Evolutionary conservation across 2,888 invertebrate species (phyloP).

Genomic region (Ganaspis brasiliensis): DNA sequence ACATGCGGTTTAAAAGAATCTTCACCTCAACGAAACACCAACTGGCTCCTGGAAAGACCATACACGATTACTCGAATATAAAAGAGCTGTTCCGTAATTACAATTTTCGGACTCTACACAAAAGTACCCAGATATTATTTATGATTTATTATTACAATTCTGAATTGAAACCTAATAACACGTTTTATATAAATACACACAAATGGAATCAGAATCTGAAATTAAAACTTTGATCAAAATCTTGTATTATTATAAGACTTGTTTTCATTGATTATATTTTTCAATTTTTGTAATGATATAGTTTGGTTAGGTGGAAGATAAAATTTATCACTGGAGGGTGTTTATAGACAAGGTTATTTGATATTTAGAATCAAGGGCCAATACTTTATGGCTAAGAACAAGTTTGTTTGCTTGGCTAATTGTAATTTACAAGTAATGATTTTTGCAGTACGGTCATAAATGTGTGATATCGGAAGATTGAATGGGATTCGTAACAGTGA

Average conservation of each 20-base stretch:
- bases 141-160: not conserved
- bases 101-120: slow-evolving; percentile 6
- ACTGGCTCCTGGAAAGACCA: slow-evolving; percentile 33
- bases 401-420: slow-evolving; percentile 16
- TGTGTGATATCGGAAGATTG: slow-evolving; percentile 49
- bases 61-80: slow-evolving; percentile 36
- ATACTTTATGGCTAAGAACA: not conserved
- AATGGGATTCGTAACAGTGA: slow-evolving; percentile 52
- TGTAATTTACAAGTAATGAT: slow-evolving; percentile 48
- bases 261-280: no score
- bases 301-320: no score
- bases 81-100: slow-evolving; percentile 26
- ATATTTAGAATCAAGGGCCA: not conserved
- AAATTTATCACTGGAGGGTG: no score
- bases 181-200: not conserved
- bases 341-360: no score
- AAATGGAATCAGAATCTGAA: not conserved
- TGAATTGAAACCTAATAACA: slow-evolving; percentile 26
- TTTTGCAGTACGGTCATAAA: slow-evolving; percentile 42
- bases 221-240: not conserved
- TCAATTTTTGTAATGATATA: no score
- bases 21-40: slow-evolving; percentile 37
- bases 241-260: no score
- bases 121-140: slow-evolving; percentile 30
- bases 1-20: slow-evolving; percentile 28